These are phyloP conservation scores for Lepus europaeus DNA, from an alignment of 2,113 vertebrate species.

Conservation along the genomic window DNA sequence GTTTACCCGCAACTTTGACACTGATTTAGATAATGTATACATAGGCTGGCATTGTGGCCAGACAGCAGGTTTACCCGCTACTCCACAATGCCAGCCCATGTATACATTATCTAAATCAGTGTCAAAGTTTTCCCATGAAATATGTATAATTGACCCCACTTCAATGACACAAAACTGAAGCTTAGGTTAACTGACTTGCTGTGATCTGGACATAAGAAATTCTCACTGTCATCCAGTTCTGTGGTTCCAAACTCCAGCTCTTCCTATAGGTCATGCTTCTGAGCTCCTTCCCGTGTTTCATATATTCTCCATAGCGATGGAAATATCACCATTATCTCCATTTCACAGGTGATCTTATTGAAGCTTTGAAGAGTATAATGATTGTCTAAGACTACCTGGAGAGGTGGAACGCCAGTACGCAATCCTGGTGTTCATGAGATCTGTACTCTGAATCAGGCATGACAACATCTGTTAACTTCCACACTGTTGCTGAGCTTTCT, in stretches of 20 bases:
- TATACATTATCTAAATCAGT: not conserved
- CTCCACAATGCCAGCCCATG: too few relatives aligned
- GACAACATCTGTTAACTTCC: fast-evolving
- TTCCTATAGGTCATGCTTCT: fast-evolving
- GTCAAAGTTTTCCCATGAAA: not conserved
- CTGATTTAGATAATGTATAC: too few relatives aligned
- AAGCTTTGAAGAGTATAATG: not conserved
- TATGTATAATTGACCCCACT: not conserved
- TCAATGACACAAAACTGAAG: not conserved
- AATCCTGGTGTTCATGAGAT: fast-evolving
- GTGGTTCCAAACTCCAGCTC: too few relatives aligned
- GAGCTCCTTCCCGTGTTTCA: fast-evolving
- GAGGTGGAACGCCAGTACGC: not conserved
- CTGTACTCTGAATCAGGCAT: not conserved
- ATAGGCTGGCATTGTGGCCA: too few relatives aligned
- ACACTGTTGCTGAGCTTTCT: fast-evolving
- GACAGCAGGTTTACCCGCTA: too few relatives aligned
- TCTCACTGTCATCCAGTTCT: fast-evolving
- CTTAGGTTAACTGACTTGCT: not conserved
- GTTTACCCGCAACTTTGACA: too few relatives aligned
- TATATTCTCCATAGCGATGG: too few relatives aligned
- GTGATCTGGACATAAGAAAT: fast-evolving
- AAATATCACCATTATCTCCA: too few relatives aligned
- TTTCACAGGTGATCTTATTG: not conserved
- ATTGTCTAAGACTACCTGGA: not conserved